Evolutionary conservation across 2,797 vertebrate genomes (phyloP).

Genomic region (Siniperca scherzeri): DNA sequence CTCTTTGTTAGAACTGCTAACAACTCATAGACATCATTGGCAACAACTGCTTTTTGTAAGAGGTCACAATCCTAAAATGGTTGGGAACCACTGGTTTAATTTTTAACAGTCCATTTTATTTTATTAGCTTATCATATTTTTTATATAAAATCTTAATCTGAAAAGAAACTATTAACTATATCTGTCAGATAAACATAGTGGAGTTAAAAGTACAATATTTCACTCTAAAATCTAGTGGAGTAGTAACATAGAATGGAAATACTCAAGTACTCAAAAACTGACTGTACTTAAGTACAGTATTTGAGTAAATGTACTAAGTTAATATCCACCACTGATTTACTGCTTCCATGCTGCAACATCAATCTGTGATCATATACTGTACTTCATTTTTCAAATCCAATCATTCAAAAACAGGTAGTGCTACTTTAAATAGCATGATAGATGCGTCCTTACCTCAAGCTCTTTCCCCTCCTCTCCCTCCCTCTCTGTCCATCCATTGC

Average conservation of each 20-base stretch:
- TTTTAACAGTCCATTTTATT: not conserved
- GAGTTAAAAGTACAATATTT: not conserved
- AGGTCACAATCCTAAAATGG: not conserved
- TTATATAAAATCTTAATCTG: not conserved
- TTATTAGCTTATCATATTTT: not conserved
- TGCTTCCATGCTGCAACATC: not conserved
- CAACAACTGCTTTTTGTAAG: not conserved
- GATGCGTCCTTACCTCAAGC: constrained; percentile 73
- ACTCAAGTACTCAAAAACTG: not conserved
- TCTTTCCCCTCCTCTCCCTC: constrained; percentile 58
- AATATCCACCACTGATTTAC: not conserved
- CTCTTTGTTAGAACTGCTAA: not conserved
- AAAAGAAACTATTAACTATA: not conserved
- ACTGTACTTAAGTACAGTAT: no score
- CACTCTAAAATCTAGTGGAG: not conserved
- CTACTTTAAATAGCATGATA: constrained; percentile 38
- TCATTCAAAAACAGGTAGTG: constrained; percentile 9
- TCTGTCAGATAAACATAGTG: not conserved
- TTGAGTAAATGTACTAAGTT: not conserved
- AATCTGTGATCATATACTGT: not conserved
- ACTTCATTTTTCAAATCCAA: not conserved
- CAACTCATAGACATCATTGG: not conserved
- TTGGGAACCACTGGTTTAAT: not conserved
- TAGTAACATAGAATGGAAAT: not conserved
- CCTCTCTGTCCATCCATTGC: constrained; percentile 59